phyloP scores from a whole-genome alignment of 2,113 vertebrate genomes.

The Notechis scutatus region DNA sequence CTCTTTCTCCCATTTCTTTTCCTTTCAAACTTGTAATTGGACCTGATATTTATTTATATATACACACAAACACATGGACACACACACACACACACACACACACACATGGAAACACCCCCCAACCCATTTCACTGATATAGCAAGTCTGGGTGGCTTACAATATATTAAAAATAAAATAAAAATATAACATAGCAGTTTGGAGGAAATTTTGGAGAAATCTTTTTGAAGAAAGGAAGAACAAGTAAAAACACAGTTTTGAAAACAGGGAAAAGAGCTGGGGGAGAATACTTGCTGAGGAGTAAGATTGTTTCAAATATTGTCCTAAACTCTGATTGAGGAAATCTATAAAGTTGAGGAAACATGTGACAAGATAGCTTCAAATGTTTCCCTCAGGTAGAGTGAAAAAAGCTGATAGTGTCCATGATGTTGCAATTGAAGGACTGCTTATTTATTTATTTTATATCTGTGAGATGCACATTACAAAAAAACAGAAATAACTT shows the following conservation, averaged over 20 bases:
- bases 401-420: not conserved
- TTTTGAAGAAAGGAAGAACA: not conserved
- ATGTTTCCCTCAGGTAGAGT: not conserved
- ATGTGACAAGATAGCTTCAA: not conserved
- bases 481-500: not conserved
- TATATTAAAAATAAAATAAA: not conserved
- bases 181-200: not conserved
- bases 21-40: not conserved
- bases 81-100: too few relatives aligned
- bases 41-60: not conserved
- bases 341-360: not conserved
- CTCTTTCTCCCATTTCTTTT: not conserved
- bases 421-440: not conserved
- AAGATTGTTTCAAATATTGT: not conserved
- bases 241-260: not conserved
- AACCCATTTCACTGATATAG: not conserved
- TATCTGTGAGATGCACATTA: not conserved
- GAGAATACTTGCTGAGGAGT: not conserved
- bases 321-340: not conserved
- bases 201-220: not conserved
- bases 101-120: not conserved
- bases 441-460: not conserved
- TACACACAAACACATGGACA: not conserved
- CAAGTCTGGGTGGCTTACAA: not conserved
- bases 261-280: not conserved